Evolutionary conservation across 1,140 invertebrate species (phyloP), one percentile per base, ranked within the genome.

Genomic region (Polypedilum vanderplanki): DNA sequence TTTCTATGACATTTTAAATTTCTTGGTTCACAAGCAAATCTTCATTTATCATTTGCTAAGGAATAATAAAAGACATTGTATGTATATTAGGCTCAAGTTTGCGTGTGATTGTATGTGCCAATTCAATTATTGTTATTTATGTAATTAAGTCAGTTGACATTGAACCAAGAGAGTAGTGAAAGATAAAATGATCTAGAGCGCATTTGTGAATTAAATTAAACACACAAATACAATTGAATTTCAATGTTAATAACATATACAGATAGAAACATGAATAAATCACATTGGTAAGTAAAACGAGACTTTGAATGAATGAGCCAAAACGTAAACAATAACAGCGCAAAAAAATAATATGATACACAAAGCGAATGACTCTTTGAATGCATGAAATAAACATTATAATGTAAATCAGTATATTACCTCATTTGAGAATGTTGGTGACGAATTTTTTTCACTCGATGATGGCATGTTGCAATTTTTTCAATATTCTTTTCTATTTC

Each of bases 371-470:
- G 12, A n/a, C 41, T 46, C 15, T 57, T 57, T n/a, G 46, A n/a
- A 57, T 57, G 12, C 46, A 57, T 33, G 24, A 57, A n/a, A n/a
- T 57, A n/a, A 4, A 57, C 46, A 57, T 57, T 57, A 57, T 57
- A 18, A 70, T 18, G 18, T 20, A 70, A 70, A 70, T 70, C 24
- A 70, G 20, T 20, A 20, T 57, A 57, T 70, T 70, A 70, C 65
- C 65, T 70, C 65, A 70, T 70, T 70, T 70, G 65, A 70, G 65
- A 8, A 70, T 70, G 65, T 70, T 70, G 65, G 65, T 70, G 65
- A 70, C 20, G 65, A 70, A 70, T 70, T 70, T 70, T 70, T 70
- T 70, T 70, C 65, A 70, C 65, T 70, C 65, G 65, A 70, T 22
- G 65, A 70, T 70, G 65, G 65, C 65, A 70, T 70, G 65, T 7